phyloP scores from a whole-genome alignment of 2,113 vertebrate genomes.

The Saccopteryx bilineata region DNA sequence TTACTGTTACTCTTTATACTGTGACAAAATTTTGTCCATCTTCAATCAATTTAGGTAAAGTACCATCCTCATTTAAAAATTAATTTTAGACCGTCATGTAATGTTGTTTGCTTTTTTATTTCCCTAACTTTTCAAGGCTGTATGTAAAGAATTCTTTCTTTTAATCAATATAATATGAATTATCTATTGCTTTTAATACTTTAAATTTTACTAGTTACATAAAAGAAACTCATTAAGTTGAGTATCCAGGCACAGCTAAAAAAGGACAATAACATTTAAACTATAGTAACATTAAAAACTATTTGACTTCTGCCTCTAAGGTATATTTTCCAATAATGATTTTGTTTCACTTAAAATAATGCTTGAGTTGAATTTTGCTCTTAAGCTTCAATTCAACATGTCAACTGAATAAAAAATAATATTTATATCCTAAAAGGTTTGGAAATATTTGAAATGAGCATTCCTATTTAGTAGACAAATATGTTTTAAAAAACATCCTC shows the following conservation, averaged over 20 bases:
- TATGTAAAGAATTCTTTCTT: neutral
- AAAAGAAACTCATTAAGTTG: neutral
- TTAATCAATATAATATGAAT: neutral
- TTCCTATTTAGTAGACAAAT: conserved; percentile 76
- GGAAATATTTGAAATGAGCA: conserved; percentile 43
- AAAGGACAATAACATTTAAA: neutral
- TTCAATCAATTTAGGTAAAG: neutral
- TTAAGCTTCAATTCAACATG: conserved; percentile 45
- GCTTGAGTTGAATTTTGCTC: neutral
- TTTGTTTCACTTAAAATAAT: neutral
- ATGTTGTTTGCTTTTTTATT: neutral
- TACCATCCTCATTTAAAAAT: neutral
- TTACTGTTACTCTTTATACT: neutral
- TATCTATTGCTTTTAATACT: neutral
- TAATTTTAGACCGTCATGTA: neutral
- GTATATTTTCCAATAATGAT: neutral
- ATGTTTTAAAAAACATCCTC: conserved; percentile 32
- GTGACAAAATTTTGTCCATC: neutral
- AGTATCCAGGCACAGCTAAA: neutral
- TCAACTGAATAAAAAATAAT: conserved; percentile 64
- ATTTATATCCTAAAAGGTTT: conserved; percentile 65
- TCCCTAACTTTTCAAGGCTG: neutral
- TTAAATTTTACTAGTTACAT: neutral
- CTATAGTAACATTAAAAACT: neutral
- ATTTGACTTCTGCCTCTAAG: neutral